A percentile compares a stretch with the other conserved stretches of the same genome.
phyloP scores from a whole-genome alignment of 2,797 vertebrate species.

The Sparus aurata region DNA sequence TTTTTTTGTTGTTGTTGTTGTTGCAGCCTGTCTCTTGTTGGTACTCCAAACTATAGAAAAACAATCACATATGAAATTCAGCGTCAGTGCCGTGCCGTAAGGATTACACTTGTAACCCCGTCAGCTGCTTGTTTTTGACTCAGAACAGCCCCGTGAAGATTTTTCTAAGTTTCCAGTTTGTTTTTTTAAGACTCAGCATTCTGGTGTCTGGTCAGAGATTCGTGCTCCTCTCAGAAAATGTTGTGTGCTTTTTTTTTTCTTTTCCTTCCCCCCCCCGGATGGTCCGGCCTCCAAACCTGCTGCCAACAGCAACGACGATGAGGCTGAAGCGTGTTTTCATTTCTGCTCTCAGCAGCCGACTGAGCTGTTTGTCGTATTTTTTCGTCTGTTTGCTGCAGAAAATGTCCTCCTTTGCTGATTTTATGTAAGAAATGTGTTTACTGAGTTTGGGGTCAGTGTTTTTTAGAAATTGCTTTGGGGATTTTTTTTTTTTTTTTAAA shows the following conservation, averaged over 20 bases:
- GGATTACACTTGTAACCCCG: conserved; percentile 28
- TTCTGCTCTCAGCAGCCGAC: conserved; percentile 36
- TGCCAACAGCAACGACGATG: conserved; percentile 27
- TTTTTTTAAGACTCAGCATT: conserved; percentile 15
- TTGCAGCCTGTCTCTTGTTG: conserved; percentile 2
- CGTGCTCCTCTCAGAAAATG: conserved; percentile 7
- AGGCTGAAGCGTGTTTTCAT: conserved; percentile 40
- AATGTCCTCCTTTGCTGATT: background rate
- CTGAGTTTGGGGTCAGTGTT: background rate
- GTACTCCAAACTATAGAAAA: background rate
- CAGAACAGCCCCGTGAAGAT: conserved; percentile 20
- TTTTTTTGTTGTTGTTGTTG: background rate
- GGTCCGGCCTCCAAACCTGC: conserved; percentile 47
- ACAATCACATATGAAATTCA: conserved; percentile 13
- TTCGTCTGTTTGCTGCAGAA: background rate
- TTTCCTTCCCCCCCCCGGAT: background rate
- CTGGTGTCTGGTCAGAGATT: conserved; percentile 34
- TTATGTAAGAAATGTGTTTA: background rate
- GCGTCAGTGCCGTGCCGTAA: conserved; percentile 15
- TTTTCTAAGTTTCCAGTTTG: conserved; percentile 2
- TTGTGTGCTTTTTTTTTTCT: background rate
- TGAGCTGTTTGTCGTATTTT: conserved; percentile 17
- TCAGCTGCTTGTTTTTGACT: conserved; percentile 43
- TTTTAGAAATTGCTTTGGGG: background rate
- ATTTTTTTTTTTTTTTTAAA: background rate